Evolutionary conservation across 2,113 vertebrate genomes (phyloP).

Genomic region (Caretta caretta): DNA sequence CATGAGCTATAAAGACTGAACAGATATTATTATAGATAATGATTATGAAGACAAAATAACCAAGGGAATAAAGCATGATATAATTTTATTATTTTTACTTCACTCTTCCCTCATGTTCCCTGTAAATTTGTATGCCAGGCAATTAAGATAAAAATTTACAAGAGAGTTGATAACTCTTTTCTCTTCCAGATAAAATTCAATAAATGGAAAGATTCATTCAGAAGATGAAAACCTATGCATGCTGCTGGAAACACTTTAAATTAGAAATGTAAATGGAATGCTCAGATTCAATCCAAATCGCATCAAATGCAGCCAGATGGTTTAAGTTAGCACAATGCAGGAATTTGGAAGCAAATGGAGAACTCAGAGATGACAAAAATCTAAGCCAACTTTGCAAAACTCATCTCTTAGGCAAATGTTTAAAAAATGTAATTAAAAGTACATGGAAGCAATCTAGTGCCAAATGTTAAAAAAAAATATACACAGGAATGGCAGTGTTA

Average conservation of each 20-base stretch:
- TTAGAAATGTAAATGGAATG: conserved; percentile 37
- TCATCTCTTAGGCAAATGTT: not conserved
- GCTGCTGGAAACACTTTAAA: conserved; percentile 10
- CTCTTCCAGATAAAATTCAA: not conserved
- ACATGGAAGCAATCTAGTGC: not conserved
- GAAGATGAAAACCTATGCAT: not conserved
- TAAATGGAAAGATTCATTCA: not conserved
- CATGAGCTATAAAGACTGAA: not conserved
- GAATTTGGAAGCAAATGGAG: conserved; percentile 2
- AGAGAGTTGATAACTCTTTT: not conserved
- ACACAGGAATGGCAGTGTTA: not conserved
- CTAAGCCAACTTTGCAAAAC: not conserved
- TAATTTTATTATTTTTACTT: not conserved
- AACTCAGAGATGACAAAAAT: not conserved
- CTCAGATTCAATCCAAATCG: not conserved
- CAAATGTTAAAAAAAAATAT: not conserved
- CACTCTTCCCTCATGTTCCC: not conserved
- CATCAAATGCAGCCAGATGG: not conserved
- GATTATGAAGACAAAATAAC: not conserved
- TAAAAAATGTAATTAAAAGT: not conserved
- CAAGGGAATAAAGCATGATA: not conserved
- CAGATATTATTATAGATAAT: not conserved
- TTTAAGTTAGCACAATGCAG: not conserved
- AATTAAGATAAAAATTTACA: not conserved
- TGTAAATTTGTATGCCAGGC: not conserved